Evolutionary conservation across 2,888 invertebrate genomes (phyloP).

Genomic region (Altica lythri): DNA sequence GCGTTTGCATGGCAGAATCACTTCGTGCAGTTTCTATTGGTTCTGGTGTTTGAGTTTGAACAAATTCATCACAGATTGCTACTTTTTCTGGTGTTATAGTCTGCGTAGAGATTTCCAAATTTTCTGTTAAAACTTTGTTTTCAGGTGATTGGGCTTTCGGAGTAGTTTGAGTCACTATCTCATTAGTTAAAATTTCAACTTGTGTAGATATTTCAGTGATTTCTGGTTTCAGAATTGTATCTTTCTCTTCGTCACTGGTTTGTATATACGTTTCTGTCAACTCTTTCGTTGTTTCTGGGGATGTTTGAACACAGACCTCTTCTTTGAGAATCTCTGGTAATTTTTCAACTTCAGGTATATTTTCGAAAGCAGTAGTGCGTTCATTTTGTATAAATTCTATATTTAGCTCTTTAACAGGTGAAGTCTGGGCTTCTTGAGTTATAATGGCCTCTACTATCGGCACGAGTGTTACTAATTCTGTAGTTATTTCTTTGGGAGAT

Average conservation of each 20-base stretch:
- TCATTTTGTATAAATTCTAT: conserved; percentile 50
- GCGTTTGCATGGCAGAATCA: conserved; percentile 55
- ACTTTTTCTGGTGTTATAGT: conserved; percentile 53
- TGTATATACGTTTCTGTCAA: conserved; percentile 60
- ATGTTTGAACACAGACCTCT: conserved; percentile 30
- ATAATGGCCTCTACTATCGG: conserved; percentile 64
- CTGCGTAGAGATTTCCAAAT: conserved; percentile 57
- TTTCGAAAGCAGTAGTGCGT: conserved; percentile 44
- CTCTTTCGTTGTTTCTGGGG: conserved; percentile 52
- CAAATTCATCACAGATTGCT: conserved; percentile 48
- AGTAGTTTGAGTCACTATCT: conserved; percentile 59
- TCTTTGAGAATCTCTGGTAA: conserved; percentile 8
- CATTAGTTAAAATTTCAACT: conserved; percentile 50
- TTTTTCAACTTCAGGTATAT: conserved; percentile 38
- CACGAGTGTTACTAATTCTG: conserved; percentile 59
- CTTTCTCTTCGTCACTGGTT: conserved; percentile 57
- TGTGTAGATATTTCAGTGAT: conserved; percentile 57
- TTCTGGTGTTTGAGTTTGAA: conserved; percentile 51
- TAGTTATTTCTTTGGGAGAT: conserved; percentile 60
- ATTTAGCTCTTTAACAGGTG: conserved; percentile 57
- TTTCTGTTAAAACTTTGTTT: conserved; percentile 41
- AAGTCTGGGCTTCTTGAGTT: conserved; percentile 67
- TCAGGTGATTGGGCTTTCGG: conserved; percentile 42
- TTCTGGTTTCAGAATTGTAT: conserved; percentile 53
- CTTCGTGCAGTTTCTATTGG: conserved; percentile 41